Conservation (phyloP, 35 echinoderm and acorn worm genomes). For the Anneissia japonica region DNA sequence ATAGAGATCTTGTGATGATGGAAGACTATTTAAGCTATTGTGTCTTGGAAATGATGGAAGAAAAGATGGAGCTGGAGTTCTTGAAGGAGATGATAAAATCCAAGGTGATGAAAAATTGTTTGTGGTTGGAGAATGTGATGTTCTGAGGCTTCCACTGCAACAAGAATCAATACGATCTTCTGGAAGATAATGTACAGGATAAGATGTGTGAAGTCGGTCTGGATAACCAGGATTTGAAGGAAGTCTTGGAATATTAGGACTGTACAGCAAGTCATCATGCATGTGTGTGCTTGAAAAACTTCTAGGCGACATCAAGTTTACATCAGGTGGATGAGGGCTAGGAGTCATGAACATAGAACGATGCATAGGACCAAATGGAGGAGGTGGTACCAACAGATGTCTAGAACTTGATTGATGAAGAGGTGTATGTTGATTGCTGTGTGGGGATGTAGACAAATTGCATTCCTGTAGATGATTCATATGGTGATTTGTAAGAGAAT, state of each 20-base stretch:
- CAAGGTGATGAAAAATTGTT: background rate
- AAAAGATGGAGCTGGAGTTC: background rate
- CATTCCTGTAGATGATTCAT: background rate
- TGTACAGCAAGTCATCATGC: background rate
- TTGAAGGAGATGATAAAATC: background rate
- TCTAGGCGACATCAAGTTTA: background rate
- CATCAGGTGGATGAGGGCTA: background rate
- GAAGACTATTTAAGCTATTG: background rate
- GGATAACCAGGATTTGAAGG: background rate
- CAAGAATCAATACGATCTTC: background rate
- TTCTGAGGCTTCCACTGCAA: background rate
- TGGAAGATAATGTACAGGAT: background rate
- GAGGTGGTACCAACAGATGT: background rate
- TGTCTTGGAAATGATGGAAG: background rate
- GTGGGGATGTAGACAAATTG: background rate
- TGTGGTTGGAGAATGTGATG: background rate
- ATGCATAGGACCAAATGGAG: background rate
- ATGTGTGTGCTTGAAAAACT: background rate
- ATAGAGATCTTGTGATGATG: background rate
- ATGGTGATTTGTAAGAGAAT: background rate
- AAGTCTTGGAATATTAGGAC: background rate
- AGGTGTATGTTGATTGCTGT: background rate
- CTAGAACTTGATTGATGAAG: background rate
- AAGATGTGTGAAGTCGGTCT: background rate
- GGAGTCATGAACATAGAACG: background rate